Evolutionary conservation across 1,140 invertebrate species (phyloP).

Genomic region (Drosophila baimaii): DNA sequence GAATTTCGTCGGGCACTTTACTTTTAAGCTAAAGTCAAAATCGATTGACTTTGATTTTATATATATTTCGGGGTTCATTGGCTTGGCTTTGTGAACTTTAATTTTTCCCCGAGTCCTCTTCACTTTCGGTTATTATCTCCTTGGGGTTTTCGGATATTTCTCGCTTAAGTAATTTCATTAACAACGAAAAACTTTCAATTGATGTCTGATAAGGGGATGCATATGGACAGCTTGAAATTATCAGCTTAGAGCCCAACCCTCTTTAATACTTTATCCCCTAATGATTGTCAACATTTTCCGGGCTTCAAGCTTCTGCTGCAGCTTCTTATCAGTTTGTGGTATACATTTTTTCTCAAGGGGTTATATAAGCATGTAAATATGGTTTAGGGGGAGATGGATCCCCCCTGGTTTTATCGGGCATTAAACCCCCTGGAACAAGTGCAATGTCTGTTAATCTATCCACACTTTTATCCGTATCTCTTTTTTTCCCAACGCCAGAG

Average conservation of each 20-base stretch:
- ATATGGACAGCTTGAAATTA: conserved; percentile 28
- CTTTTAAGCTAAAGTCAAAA: conserved; percentile 32
- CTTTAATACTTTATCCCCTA: neutral
- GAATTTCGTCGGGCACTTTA: conserved; percentile 48
- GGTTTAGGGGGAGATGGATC: conserved; percentile 17
- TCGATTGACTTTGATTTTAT: conserved; percentile 47
- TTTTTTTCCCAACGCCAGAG: conserved; percentile 24
- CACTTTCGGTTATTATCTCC: neutral
- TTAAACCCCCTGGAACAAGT: conserved; percentile 66
- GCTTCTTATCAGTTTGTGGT: conserved; percentile 26
- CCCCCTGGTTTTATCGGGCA: conserved; percentile 66
- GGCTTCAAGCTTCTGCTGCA: conserved; percentile 16
- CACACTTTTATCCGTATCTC: conserved; percentile 12
- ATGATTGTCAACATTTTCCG: conserved; percentile 44
- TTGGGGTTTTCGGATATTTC: neutral
- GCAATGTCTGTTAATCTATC: conserved; percentile 40
- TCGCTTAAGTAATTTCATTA: conserved; percentile 28
- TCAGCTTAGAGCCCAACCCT: neutral
- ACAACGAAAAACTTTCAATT: conserved; percentile 38
- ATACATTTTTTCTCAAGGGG: conserved; percentile 46
- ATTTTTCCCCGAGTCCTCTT: conserved; percentile 7
- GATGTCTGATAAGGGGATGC: conserved; percentile 24
- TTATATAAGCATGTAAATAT: conserved; percentile 22
- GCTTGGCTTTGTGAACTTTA: conserved; percentile 24
- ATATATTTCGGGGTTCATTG: conserved; percentile 61